Percentiles rank a stretch among this genome's conserved stretches.
Evolutionary conservation across 2,113 vertebrate genomes (phyloP).

Genomic region (Conger conger): DNA sequence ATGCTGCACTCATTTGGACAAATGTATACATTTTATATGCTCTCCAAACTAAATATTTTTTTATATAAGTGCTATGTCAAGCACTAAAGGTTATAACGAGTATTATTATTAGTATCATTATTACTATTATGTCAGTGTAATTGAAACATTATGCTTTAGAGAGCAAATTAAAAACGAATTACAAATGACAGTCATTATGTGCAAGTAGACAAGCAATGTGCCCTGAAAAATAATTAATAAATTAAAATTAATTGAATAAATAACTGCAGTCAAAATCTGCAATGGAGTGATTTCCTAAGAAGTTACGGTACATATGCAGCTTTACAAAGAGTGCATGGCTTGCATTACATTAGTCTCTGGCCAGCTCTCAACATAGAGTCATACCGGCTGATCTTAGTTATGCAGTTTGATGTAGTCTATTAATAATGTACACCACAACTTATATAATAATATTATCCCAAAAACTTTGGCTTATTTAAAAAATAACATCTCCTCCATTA

Average conservation of each 20-base stretch:
- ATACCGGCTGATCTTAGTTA: background rate
- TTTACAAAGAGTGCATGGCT: background rate
- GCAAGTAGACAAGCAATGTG: background rate
- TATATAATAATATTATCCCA: no score
- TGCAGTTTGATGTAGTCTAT: slow-evolving; percentile 20
- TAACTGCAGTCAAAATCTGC: background rate
- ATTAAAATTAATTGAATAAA: background rate
- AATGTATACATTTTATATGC: no score
- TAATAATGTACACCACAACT: slow-evolving; percentile 29
- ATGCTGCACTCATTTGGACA: no score
- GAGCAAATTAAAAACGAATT: no score
- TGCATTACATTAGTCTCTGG: background rate
- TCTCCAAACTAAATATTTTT: no score
- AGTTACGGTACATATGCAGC: background rate
- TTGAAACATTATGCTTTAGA: no score
- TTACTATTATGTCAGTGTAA: no score
- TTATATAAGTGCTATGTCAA: no score
- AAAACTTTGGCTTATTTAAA: slow-evolving; percentile 16
- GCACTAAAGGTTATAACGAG: no score
- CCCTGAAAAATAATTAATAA: background rate
- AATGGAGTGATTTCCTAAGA: background rate
- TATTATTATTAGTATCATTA: no score
- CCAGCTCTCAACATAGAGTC: background rate
- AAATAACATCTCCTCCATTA: background rate
- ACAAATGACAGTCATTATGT: no score